A percentile compares a stretch with the other conserved stretches of the same genome.
phyloP scores from a whole-genome alignment of 1,140 invertebrate species.

The Drosophila murphyi region DNA sequence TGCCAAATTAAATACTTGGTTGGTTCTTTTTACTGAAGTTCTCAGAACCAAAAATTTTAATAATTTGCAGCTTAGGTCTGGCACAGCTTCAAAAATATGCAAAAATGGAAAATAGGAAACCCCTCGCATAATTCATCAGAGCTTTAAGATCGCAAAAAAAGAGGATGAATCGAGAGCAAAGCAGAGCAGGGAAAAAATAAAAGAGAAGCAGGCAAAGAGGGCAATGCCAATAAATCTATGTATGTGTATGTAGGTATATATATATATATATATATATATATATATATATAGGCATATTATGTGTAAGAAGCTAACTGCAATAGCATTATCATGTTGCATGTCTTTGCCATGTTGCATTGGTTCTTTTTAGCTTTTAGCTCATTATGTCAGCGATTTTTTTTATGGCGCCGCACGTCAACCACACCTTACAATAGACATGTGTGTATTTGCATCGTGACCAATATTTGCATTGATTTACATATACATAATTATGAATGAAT shows the following conservation, averaged over 20 bases:
- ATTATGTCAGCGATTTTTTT: conserved; percentile 55
- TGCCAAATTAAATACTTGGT: too few relatives aligned
- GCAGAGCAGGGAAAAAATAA: conserved; percentile 1
- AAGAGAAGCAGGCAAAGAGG: conserved; percentile 33
- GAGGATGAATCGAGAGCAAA: conserved; percentile 1
- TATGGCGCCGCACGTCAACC: conserved; percentile 35
- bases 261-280: neutral
- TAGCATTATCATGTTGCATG: neutral
- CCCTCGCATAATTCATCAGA: neutral
- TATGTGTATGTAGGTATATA: conserved; percentile 1
- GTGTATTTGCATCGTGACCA: conserved; percentile 28
- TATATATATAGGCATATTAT: neutral
- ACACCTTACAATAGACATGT: conserved; percentile 37
- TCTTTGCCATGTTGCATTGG: conserved; percentile 24
- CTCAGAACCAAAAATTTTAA: too few relatives aligned
- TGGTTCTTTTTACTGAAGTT: too few relatives aligned
- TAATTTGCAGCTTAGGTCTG: too few relatives aligned
- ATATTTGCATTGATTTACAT: conserved; percentile 44
- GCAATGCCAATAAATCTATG: conserved; percentile 50
- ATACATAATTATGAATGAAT: conserved; percentile 30
- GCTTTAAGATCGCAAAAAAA: neutral
- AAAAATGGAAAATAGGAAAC: too few relatives aligned
- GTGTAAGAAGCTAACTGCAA: neutral
- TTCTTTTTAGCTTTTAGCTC: conserved; percentile 48
- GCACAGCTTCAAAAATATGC: too few relatives aligned